These are phyloP conservation scores for Oegoconia quadripuncta DNA, from an alignment of 2,888 invertebrate genomes.

Conservation along the genomic window DNA sequence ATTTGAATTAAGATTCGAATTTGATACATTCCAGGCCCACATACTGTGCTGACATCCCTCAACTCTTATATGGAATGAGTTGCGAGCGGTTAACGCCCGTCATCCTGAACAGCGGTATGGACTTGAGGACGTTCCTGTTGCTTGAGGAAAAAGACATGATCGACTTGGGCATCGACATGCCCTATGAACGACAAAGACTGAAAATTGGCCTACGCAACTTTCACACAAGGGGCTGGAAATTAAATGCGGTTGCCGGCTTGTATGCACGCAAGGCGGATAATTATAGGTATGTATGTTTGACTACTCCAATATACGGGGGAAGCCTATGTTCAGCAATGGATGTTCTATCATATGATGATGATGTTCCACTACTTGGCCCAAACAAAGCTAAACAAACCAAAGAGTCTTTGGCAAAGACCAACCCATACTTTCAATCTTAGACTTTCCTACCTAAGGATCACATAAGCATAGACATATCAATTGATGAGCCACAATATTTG, in stretches of 20 bases:
- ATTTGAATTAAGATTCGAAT: no score
- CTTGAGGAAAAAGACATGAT: constrained; percentile 78
- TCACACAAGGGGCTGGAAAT: constrained; percentile 78
- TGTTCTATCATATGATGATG: no score
- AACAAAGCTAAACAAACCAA: no score
- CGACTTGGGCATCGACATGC: constrained; percentile 77
- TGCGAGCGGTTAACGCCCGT: constrained; percentile 69
- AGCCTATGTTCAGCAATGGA: no score
- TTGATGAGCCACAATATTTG: no score
- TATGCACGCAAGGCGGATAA: constrained; percentile 54
- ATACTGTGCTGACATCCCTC: constrained; percentile 73
- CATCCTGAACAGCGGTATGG: constrained; percentile 70
- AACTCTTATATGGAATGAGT: constrained; percentile 80
- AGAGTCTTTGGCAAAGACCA: no score
- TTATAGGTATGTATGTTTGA: constrained; percentile 53
- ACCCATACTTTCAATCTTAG: no score
- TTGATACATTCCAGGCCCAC: constrained; percentile 64
- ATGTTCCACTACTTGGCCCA: no score
- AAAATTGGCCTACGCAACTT: constrained; percentile 75
- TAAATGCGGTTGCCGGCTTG: constrained; percentile 62
- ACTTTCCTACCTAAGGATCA: no score
- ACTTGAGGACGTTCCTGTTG: constrained; percentile 77
- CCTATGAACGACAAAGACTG: constrained; percentile 79
- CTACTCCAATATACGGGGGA: not conserved
- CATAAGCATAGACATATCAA: no score